Percentiles rank a stretch among this genome's conserved stretches.
These are phyloP conservation scores for Graphium colonna DNA, from an alignment of 2,888 invertebrate species.

Conservation along the genomic window DNA sequence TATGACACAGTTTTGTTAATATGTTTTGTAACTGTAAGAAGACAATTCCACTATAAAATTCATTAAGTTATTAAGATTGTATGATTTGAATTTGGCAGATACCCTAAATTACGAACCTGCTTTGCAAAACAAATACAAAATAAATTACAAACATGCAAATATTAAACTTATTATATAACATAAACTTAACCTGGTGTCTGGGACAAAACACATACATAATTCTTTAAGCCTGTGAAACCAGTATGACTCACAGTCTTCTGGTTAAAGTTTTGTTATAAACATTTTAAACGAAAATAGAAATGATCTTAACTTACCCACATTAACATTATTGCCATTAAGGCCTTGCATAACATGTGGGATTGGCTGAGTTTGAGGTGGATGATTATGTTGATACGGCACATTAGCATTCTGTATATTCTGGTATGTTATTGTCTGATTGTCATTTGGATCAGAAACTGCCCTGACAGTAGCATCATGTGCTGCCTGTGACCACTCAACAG, in stretches of 20 bases:
- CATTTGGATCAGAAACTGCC: slow-evolving; percentile 62
- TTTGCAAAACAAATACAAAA: too few relatives aligned
- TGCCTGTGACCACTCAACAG: slow-evolving; percentile 72
- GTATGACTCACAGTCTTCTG: too few relatives aligned
- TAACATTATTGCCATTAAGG: slow-evolving; percentile 69
- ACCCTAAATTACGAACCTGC: too few relatives aligned
- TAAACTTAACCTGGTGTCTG: too few relatives aligned
- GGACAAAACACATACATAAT: too few relatives aligned
- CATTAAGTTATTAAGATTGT: too few relatives aligned
- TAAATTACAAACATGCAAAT: too few relatives aligned
- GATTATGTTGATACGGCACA: slow-evolving; percentile 68
- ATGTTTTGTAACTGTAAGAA: too few relatives aligned
- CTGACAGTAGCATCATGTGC: slow-evolving; percentile 59
- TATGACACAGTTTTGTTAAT: too few relatives aligned
- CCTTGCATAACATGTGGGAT: slow-evolving; percentile 55
- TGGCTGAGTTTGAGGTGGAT: slow-evolving; percentile 59
- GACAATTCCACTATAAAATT: too few relatives aligned
- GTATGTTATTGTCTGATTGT: slow-evolving; percentile 70
- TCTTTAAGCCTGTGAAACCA: background rate
- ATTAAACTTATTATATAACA: background rate
- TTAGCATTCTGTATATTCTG: slow-evolving; percentile 73
- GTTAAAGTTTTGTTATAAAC: too few relatives aligned
- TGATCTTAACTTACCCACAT: slow-evolving; percentile 49
- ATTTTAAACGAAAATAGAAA: background rate
- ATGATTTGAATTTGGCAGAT: too few relatives aligned